phyloP scores from a whole-genome alignment of 2,113 vertebrate genomes.

The Sapajus apella region DNA sequence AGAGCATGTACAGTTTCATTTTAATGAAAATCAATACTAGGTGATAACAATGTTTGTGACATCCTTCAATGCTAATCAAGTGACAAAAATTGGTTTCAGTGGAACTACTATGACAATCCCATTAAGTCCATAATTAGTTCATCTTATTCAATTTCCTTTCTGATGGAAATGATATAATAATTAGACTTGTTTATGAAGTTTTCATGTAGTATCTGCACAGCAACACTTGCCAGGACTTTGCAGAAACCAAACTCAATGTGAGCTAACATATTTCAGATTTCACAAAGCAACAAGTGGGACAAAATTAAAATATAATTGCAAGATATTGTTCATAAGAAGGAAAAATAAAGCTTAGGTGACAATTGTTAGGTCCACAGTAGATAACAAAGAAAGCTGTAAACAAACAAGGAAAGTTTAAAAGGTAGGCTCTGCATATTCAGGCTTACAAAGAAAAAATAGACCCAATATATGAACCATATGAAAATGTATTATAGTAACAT shows the following conservation, averaged over 20 bases:
- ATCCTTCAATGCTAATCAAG: neutral
- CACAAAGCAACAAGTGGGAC: neutral
- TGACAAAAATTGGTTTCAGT: conserved; percentile 29
- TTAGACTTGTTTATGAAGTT: neutral
- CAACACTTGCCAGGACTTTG: neutral
- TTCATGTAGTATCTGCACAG: neutral
- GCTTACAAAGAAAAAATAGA: neutral
- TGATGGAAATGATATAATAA: neutral
- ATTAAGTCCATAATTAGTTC: conserved; percentile 7
- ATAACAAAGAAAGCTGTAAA: neutral
- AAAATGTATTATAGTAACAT: neutral
- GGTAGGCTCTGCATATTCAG: neutral
- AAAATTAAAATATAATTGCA: conserved; percentile 22
- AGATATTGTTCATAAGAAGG: neutral
- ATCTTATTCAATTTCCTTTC: neutral
- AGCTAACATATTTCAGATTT: neutral
- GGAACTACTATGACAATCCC: neutral
- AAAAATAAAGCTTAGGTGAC: neutral
- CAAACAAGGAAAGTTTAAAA: conserved; percentile 8
- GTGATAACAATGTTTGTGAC: neutral
- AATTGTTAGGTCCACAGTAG: neutral
- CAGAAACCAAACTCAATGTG: neutral
- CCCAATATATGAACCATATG: neutral
- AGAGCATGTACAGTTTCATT: neutral
- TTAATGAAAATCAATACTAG: neutral